Evolutionary conservation across 1,140 invertebrate species (phyloP).

Genomic region (Bombus cullumanus): DNA sequence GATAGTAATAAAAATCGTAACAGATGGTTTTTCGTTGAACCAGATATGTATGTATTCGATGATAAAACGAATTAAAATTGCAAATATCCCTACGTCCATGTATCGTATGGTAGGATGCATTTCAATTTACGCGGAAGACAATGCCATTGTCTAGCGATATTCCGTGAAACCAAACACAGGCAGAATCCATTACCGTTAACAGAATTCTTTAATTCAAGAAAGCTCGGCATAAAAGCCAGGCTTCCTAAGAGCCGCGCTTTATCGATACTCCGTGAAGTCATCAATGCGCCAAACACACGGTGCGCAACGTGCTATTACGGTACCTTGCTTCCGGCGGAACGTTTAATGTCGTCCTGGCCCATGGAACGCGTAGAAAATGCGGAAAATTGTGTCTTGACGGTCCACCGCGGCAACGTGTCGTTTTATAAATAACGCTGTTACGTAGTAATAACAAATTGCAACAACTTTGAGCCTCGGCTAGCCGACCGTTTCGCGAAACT

Average conservation of each 20-base stretch:
- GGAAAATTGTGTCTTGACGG: conserved; percentile 56
- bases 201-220: neutral
- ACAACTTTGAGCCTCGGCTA: conserved; percentile 16
- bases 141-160: neutral
- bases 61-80: too few species aligned
- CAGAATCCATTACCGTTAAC: neutral
- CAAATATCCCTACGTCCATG: neutral
- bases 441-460: conserved; percentile 27
- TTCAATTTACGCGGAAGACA: neutral
- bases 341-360: conserved; percentile 9
- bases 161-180: too few species aligned
- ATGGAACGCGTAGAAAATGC: conserved; percentile 54
- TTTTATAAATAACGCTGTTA: conserved; percentile 57
- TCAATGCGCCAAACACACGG: conserved; percentile 27
- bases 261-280: conserved; percentile 24
- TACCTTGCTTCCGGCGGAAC: conserved; percentile 39
- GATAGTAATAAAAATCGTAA: too few species aligned
- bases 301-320: conserved; percentile 54
- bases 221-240: neutral
- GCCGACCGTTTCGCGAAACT: neutral
- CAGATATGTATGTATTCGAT: too few species aligned
- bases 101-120: neutral
- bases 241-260: neutral
- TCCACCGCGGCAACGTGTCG: conserved; percentile 56
- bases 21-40: too few species aligned